These are phyloP conservation scores for Drosophila athabasca DNA, from an alignment of 1,140 invertebrate genomes.

Conservation along the genomic window DNA sequence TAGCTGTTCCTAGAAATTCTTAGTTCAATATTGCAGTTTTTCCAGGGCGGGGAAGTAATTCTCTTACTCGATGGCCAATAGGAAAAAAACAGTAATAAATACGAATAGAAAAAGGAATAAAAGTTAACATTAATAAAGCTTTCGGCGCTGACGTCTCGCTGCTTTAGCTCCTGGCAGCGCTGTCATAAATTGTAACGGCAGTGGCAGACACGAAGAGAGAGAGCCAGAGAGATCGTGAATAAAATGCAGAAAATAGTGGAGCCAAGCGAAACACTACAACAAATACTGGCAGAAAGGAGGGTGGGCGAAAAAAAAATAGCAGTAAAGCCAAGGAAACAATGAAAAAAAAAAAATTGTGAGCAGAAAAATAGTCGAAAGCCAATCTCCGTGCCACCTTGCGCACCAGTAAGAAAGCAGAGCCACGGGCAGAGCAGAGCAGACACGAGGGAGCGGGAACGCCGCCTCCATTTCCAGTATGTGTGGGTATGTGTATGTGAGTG, in stretches of 20 bases:
- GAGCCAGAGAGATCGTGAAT: constrained; percentile 25
- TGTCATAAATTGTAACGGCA: constrained; percentile 58
- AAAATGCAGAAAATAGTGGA: constrained; percentile 55
- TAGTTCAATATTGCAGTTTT: constrained; percentile 27
- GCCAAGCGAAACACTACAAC: constrained; percentile 17
- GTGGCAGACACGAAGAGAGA: constrained; percentile 5
- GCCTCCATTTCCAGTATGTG: constrained; percentile 1
- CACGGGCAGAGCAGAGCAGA: neutral
- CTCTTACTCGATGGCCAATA: constrained; percentile 4
- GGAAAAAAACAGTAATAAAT: constrained; percentile 43
- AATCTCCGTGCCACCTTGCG: constrained; percentile 68
- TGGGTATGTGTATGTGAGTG: constrained; percentile 13
- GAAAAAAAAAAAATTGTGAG: constrained; percentile 22
- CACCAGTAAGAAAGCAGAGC: constrained; percentile 75
- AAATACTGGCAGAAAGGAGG: constrained; percentile 28
- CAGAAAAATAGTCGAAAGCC: constrained; percentile 24
- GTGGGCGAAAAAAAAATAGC: constrained; percentile 23
- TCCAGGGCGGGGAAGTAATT: constrained; percentile 19
- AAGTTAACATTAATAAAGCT: constrained; percentile 60
- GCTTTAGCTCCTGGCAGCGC: constrained; percentile 9
- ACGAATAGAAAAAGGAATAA: constrained; percentile 48
- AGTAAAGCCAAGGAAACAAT: constrained; percentile 33
- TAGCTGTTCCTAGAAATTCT: too few species aligned
- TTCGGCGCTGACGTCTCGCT: constrained; percentile 26
- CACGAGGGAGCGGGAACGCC: constrained; percentile 3